phyloP scores from a whole-genome alignment of 2,113 vertebrate genomes.

The Ailurus styani region DNA sequence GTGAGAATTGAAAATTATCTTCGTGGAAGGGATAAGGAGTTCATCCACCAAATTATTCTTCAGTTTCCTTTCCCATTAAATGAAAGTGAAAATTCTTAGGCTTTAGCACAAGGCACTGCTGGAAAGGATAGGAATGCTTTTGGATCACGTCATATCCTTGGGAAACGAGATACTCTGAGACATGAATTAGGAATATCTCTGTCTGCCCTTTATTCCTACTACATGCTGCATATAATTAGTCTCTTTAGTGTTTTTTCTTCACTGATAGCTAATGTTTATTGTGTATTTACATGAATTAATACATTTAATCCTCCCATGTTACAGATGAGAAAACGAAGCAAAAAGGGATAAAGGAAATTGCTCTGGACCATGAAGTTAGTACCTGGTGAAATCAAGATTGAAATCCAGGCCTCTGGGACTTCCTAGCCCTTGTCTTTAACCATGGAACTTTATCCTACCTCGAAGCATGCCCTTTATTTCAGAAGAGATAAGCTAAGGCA shows the following conservation, averaged over 20 bases:
- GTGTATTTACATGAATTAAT: neutral
- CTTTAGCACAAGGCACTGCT: neutral
- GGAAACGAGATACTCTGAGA: neutral
- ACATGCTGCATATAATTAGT: neutral
- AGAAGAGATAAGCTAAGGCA: neutral
- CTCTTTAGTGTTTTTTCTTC: neutral
- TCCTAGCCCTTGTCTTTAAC: neutral
- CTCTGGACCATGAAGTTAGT: neutral
- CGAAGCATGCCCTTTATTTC: neutral
- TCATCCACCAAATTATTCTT: neutral
- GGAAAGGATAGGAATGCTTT: neutral
- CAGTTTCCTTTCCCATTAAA: neutral
- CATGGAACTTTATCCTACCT: neutral
- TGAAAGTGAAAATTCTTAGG: neutral
- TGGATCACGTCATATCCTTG: neutral
- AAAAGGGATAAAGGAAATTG: neutral
- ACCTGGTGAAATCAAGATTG: neutral
- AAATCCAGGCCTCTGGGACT: neutral
- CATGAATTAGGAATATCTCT: neutral
- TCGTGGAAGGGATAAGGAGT: neutral
- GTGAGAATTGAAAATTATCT: neutral
- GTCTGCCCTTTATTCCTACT: neutral
- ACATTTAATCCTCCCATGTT: neutral
- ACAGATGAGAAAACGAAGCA: slow-evolving; percentile 16
- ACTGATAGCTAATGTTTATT: neutral